Conservation (phyloP, 2,797 vertebrate genomes). For the Lacerta bilineata region DNA sequence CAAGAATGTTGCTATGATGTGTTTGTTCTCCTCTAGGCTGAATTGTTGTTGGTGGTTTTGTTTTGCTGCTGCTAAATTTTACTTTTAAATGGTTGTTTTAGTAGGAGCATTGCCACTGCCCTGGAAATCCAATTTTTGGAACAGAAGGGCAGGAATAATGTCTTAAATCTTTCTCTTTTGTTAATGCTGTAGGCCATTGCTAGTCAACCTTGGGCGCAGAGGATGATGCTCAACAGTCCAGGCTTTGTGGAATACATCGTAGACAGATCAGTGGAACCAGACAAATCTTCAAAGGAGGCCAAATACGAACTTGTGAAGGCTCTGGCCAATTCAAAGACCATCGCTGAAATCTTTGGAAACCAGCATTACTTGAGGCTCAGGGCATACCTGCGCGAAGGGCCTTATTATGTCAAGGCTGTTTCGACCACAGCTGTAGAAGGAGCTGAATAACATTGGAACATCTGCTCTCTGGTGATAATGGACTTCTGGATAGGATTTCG, state of each 20-base stretch:
- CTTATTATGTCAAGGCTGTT: constrained; percentile 90
- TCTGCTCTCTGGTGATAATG: constrained; percentile 4
- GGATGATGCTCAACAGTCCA: constrained; percentile 89
- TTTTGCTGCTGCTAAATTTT: background rate
- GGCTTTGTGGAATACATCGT: constrained; percentile 95
- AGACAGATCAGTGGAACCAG: constrained; percentile 90
- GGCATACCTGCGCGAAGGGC: constrained; percentile 90
- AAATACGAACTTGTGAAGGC: constrained; percentile 94
- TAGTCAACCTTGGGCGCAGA: constrained; percentile 93
- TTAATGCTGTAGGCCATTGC: constrained; percentile 87
- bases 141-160: background rate
- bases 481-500: constrained; percentile 18
- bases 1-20: background rate
- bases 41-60: background rate
- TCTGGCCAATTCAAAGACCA: constrained; percentile 87
- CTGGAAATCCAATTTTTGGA: background rate
- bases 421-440: constrained; percentile 90
- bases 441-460: constrained; percentile 82
- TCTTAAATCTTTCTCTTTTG: background rate
- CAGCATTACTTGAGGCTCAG: constrained; percentile 90
- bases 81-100: background rate
- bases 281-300: constrained; percentile 93
- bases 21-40: background rate
- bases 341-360: constrained; percentile 88
- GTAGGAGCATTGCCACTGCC: background rate